phyloP scores from a whole-genome alignment of 1,140 invertebrate genomes.

The Stegodyphus dumicola region DNA sequence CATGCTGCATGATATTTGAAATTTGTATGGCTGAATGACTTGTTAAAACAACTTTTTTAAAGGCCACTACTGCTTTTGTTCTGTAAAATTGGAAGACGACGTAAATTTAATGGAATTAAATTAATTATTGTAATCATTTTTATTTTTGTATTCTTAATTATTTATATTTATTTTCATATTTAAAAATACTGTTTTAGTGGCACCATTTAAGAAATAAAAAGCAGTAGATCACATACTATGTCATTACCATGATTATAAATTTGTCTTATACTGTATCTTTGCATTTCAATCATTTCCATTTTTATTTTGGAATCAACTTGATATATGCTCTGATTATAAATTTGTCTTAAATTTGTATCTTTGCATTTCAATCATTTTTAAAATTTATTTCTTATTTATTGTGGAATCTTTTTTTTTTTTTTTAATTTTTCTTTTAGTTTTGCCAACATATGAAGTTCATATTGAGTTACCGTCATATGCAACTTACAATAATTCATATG shows the following conservation, averaged over 20 bases:
- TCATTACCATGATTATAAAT: too few relatives aligned
- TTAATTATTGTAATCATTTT: not conserved
- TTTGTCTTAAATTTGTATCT: too few relatives aligned
- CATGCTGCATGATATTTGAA: too few relatives aligned
- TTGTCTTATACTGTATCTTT: too few relatives aligned
- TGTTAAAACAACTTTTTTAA: not conserved
- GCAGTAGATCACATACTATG: too few relatives aligned
- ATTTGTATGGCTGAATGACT: not conserved
- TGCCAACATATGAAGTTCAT: conserved; percentile 91
- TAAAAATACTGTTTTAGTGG: not conserved
- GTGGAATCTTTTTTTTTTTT: not conserved
- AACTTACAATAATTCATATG: conserved; percentile 81
- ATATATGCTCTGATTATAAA: too few relatives aligned
- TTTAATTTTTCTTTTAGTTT: conserved; percentile 70
- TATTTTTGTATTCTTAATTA: not conserved
- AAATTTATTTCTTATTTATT: not conserved
- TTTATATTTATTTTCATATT: conserved; percentile 1
- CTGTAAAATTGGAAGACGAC: too few relatives aligned
- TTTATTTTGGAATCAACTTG: not conserved
- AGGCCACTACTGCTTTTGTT: too few relatives aligned
- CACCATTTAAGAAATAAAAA: too few relatives aligned
- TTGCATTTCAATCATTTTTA: not conserved
- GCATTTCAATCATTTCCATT: too few relatives aligned
- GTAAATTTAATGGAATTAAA: not conserved
- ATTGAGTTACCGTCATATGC: conserved; percentile 84